A percentile compares a stretch with the other conserved stretches of the same genome.
phyloP scores from a whole-genome alignment of 1,140 invertebrate genomes.

The Spodoptera frugiperda region DNA sequence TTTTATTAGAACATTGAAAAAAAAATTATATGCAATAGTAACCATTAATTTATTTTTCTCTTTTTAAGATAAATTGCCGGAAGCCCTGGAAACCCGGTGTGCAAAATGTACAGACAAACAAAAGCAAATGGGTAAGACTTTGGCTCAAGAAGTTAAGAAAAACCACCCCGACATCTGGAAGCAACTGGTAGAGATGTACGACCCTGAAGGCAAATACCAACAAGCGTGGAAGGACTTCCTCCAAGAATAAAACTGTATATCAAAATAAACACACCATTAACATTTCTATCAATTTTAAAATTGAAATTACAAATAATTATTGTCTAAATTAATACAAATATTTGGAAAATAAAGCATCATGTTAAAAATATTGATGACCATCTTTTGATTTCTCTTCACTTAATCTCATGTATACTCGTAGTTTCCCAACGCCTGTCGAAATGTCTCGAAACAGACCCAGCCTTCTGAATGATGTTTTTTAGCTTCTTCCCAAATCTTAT shows the following conservation, averaged over 20 bases:
- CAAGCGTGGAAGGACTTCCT: constrained; percentile 74
- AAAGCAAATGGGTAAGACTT: constrained; percentile 69
- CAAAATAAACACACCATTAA: not conserved
- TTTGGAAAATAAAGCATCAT: not conserved
- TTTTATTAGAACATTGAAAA: too few species aligned
- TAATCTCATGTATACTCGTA: not conserved
- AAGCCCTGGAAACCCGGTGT: constrained; percentile 87
- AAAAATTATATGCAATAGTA: not conserved
- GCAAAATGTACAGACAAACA: constrained; percentile 84
- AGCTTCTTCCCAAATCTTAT: constrained; percentile 71
- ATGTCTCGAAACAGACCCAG: constrained; percentile 79
- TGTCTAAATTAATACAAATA: not conserved
- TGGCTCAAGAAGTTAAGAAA: constrained; percentile 83
- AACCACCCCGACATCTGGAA: constrained; percentile 80
- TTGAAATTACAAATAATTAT: not conserved
- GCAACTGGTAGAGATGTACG: constrained; percentile 76
- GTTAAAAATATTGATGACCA: not conserved
- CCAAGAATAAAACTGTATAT: constrained; percentile 43
- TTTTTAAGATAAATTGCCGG: constrained; percentile 87
- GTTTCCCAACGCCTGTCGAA: constrained; percentile 65
- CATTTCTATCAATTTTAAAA: constrained; percentile 44
- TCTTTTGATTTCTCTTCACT: not conserved
- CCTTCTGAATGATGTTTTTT: constrained; percentile 76
- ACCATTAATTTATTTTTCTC: not conserved
- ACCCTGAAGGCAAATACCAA: constrained; percentile 81